Base-by-base conservation (phyloP, 2,797 vertebrate genomes). In the Acanthiza pusilla region DNA sequence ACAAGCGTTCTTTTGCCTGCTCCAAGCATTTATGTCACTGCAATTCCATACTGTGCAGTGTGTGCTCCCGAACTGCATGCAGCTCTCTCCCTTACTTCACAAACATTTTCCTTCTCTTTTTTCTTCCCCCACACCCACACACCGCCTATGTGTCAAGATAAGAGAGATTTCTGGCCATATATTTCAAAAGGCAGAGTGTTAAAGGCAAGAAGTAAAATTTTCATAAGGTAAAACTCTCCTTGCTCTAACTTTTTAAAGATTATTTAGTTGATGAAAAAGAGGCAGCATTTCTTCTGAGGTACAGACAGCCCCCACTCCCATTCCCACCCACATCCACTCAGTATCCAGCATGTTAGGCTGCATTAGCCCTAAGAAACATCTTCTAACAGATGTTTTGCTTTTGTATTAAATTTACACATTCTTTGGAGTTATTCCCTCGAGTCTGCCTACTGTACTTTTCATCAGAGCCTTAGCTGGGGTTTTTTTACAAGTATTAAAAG, bases 351-450 rank as follows among this genome's bases (percentile, higher is more conserved):
- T 43, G 79, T 82, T 85, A 92, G 57, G 60, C 27, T 78, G 67
- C 75, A 87, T 83, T 94, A 94, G 70, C 82, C 93, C n/a, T 55
- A 93, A 89, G 82, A 96, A 97, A 97, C 17, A 63, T 88, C 84
- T 88, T 96, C 61, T 60, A 97, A 92, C 67, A 97, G 86, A 96
- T 94, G 47, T 85, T 97, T 89, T 85, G 42, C 48, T 89, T 97
- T 96, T 87, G 63, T 92, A 94, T 93, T 93, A 95, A 97, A 94
- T 88, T 93, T 91, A 93, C 25, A 93, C 65, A 74, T 91, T 92
- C 90, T 95, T 96, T 91, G 82, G 50, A 80, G 40, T 61, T 91
- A 95, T 85, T 94, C 76, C 47, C 68, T 88, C 85, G 34, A 65
- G 48, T 32, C 40, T 57, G 76, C 62, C 76, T 87, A 88, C 65